Evolutionary conservation across 2,888 invertebrate species (phyloP).

Genomic region (Polydrusus pterygomalis): DNA sequence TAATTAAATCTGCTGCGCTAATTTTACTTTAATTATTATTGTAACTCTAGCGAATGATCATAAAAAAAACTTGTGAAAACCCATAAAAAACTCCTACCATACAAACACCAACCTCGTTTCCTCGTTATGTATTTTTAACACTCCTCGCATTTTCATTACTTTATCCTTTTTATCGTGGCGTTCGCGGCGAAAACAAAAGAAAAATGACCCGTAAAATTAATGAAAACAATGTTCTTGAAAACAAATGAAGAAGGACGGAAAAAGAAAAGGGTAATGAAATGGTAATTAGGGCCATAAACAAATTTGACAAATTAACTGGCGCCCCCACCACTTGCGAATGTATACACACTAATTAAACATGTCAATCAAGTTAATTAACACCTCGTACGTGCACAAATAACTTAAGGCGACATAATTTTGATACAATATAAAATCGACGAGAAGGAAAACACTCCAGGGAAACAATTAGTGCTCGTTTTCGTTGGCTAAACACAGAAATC

Average conservation of each 20-base stretch:
- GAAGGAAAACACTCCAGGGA: constrained; percentile 8
- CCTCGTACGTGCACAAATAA: constrained; percentile 38
- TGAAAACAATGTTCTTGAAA: constrained; percentile 29
- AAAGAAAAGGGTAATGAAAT: constrained; percentile 55
- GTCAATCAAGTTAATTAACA: constrained; percentile 66
- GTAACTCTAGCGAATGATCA: background rate
- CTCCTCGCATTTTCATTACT: constrained; percentile 4
- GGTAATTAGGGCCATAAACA: constrained; percentile 60
- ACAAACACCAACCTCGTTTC: too few relatives aligned
- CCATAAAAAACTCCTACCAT: constrained; percentile 9
- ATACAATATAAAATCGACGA: background rate
- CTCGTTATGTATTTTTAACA: constrained; percentile 25
- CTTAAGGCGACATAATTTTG: constrained; percentile 2
- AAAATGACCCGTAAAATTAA: constrained; percentile 47
- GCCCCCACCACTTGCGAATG: constrained; percentile 64
- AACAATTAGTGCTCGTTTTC: constrained; percentile 30
- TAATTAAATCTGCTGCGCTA: constrained; percentile 9
- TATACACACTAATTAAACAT: constrained; percentile 69
- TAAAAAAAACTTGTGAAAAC: constrained; percentile 18
- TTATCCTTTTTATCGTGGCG: constrained; percentile 19
- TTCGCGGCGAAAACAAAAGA: constrained; percentile 40
- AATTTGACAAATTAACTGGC: constrained; percentile 67
- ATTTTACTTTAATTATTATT: constrained; percentile 17
- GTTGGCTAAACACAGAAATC: constrained; percentile 48
- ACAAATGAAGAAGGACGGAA: constrained; percentile 32